phyloP scores from a whole-genome alignment of 2,888 invertebrate species.

The Stenodera caucasica region DNA sequence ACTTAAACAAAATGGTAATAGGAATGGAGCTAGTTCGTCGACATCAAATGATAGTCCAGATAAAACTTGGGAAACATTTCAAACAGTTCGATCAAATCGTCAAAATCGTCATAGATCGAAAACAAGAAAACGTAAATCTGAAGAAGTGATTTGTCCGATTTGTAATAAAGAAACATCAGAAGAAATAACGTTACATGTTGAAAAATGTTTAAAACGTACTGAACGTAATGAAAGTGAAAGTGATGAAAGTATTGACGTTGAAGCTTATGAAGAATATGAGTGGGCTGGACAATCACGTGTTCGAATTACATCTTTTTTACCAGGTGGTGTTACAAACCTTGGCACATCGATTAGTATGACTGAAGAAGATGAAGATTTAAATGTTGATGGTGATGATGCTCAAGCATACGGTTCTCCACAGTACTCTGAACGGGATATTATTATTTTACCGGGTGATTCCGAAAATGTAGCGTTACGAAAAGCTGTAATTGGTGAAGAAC shows the following conservation, averaged over 20 bases:
- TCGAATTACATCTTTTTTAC: slow-evolving; percentile 70
- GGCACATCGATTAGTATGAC: slow-evolving; percentile 54
- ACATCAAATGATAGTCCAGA: slow-evolving; percentile 54
- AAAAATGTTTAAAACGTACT: slow-evolving; percentile 66
- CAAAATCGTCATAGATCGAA: slow-evolving; percentile 68
- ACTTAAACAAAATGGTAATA: slow-evolving; percentile 45
- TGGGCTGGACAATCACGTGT: slow-evolving; percentile 90
- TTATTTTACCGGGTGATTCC: slow-evolving; percentile 61
- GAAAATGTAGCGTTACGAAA: slow-evolving; percentile 61
- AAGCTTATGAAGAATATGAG: slow-evolving; percentile 84
- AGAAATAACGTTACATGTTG: slow-evolving; percentile 73
- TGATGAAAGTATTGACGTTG: slow-evolving; percentile 82
- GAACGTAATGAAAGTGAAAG: slow-evolving; percentile 58
- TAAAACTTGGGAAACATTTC: slow-evolving; percentile 73
- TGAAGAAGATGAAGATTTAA: slow-evolving; percentile 71
- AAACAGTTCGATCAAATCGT: slow-evolving; percentile 72
- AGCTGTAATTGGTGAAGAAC: slow-evolving; percentile 54
- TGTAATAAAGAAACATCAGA: slow-evolving; percentile 73
- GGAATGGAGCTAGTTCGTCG: slow-evolving; percentile 54
- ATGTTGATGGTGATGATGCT: slow-evolving; percentile 88
- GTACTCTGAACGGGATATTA: slow-evolving; percentile 76
- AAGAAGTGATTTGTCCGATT: slow-evolving; percentile 75
- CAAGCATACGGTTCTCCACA: slow-evolving; percentile 84
- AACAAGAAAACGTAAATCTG: slow-evolving; percentile 67
- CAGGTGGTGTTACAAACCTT: slow-evolving; percentile 65